Evolutionary conservation across 2,888 invertebrate genomes (phyloP).

Genomic region (Andrena bucephala): DNA sequence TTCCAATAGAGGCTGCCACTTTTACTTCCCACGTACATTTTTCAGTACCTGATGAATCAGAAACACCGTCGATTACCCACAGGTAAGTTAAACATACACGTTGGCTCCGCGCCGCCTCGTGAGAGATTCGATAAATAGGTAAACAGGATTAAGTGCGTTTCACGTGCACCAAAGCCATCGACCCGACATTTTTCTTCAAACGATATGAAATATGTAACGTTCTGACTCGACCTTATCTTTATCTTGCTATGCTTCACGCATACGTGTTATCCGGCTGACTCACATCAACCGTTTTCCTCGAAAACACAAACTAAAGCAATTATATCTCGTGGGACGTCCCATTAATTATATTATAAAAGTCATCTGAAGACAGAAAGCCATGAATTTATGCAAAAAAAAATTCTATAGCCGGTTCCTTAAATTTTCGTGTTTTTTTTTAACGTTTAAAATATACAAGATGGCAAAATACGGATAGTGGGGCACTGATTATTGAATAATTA

Average conservation of each 20-base stretch:
- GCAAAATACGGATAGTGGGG: too few relatives aligned
- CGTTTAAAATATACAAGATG: background rate
- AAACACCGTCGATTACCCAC: background rate
- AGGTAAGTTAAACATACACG: constrained; percentile 7
- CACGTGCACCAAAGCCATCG: constrained; percentile 49
- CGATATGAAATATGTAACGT: constrained; percentile 23
- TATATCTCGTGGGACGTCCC: too few relatives aligned
- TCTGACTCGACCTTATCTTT: constrained; percentile 32
- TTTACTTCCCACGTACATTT: background rate
- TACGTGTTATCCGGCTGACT: constrained; percentile 31
- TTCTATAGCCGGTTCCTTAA: background rate
- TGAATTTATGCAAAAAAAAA: too few relatives aligned
- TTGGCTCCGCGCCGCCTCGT: background rate
- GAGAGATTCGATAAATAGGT: constrained; percentile 45
- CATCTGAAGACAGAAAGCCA: too few relatives aligned
- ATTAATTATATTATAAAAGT: too few relatives aligned
- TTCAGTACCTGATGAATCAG: background rate
- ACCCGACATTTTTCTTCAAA: constrained; percentile 34
- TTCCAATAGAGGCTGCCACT: too few relatives aligned
- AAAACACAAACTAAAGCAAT: background rate
- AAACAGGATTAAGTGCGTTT: constrained; percentile 47
- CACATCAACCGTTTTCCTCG: constrained; percentile 6
- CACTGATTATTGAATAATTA: background rate
- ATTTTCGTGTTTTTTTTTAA: background rate
- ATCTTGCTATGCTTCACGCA: background rate